Base-by-base conservation (phyloP, 53 echinoderm and acorn worm genomes). In the Echinometra lucunter region DNA sequence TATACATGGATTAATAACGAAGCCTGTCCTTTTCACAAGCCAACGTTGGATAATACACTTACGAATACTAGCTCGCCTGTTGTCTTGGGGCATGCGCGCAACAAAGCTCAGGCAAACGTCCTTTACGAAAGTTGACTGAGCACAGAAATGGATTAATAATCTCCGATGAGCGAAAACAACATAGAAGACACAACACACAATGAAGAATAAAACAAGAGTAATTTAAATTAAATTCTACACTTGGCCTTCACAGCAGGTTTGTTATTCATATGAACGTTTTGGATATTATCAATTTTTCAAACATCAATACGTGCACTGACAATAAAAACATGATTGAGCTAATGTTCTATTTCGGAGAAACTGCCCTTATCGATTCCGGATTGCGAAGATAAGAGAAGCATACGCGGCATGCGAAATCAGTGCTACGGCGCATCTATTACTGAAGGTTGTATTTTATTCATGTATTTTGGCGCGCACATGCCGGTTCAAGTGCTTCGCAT, bases 381-480 rank as follows among this genome's bases (percentile, higher is more conserved):
- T 44, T 82, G n/a, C 8, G 10, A 30, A 27, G 28, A 47, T 1
- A 81, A 9, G 85, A 13, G 49, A 53, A 13, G 12, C 47, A n/a
- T 15, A 30, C 27, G 28, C 49, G 23, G 42, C 78, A 85, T 85
- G 85, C 27, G 85, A 49, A 85, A 85, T 85, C 53, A 12, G 49
- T 49, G 45, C 85, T 1, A n/a, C 13, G 30, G 85, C n/a, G 47
- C n/a, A 47, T 85, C 5, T 85, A n/a, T 45, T n/a, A 47, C 49
- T 37, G 85, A 85, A 85, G 49, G 85, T 49, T 85, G 85, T 85
- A 47, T 85, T 85, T 85, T 85, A 85, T 85, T 85, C 85, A 85
- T 85, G 85, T 53, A 85, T 85, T 85, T 85, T 85, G 85, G 49
- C n/a, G 85, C 85, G 47, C 78, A 30, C 85, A 37, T 44, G 85